Evolutionary conservation across 2,888 invertebrate genomes (phyloP).

Genomic region (Spialia ferax): DNA sequence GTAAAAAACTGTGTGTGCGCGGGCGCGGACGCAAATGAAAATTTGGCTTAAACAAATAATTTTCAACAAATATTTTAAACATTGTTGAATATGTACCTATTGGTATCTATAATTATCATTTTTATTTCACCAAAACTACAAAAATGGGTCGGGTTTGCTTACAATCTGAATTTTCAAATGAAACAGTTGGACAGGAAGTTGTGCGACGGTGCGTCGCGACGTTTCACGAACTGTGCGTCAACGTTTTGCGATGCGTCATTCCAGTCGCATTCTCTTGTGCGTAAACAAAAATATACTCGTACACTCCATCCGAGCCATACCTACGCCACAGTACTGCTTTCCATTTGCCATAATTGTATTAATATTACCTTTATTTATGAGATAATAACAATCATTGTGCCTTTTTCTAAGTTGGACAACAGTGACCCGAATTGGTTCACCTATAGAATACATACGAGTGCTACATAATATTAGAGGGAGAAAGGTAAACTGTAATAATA

Average conservation of each 20-base stretch:
- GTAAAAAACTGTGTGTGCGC: too few species aligned
- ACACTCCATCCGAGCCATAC: conserved; percentile 39
- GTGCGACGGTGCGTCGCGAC: too few species aligned
- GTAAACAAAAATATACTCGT: conserved; percentile 67
- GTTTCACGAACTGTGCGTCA: conserved; percentile 64
- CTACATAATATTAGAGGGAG: too few species aligned
- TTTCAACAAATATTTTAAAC: too few species aligned
- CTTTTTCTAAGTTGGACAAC: neutral
- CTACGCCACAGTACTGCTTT: conserved; percentile 6
- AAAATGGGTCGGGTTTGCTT: neutral
- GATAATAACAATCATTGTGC: neutral
- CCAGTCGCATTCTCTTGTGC: conserved; percentile 56
- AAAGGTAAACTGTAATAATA: too few species aligned
- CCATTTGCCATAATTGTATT: conserved; percentile 2
- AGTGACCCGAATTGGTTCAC: too few species aligned
- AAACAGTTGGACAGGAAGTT: conserved; percentile 45
- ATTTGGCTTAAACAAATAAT: too few species aligned
- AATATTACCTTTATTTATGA: neutral
- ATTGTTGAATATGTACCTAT: too few species aligned
- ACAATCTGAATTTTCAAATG: conserved; percentile 33
- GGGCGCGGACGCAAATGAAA: too few species aligned
- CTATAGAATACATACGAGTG: too few species aligned
- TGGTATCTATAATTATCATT: too few species aligned
- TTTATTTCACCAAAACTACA: too few species aligned
- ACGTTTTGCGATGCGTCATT: conserved; percentile 62